Evolutionary conservation across 2,113 vertebrate species (phyloP).

Genomic region (Shinisaurus crocodilurus): DNA sequence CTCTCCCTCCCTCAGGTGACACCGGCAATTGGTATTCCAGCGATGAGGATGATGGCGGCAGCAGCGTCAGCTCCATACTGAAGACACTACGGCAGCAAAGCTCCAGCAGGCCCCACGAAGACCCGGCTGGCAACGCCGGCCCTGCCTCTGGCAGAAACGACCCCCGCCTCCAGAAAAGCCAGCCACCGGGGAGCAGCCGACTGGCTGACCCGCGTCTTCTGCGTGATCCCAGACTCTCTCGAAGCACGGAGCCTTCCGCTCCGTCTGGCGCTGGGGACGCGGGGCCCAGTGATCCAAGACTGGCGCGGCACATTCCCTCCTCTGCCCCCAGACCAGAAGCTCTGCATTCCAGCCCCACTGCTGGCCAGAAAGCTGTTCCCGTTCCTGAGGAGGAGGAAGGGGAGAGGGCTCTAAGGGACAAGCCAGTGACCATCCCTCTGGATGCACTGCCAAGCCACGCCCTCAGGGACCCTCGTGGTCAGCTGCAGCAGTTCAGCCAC

Average conservation of each 20-base stretch:
- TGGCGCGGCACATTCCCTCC: conserved; percentile 66
- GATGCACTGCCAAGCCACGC: conserved; percentile 85
- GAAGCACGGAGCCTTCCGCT: conserved; percentile 66
- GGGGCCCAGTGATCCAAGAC: conserved; percentile 77
- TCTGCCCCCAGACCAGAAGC: conserved; percentile 52
- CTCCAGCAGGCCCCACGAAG: conserved; percentile 65
- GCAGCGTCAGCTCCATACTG: conserved; percentile 93
- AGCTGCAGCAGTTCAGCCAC: conserved; percentile 94
- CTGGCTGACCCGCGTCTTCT: conserved; percentile 84
- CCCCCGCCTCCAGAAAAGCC: conserved; percentile 86
- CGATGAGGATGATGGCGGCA: conserved; percentile 92
- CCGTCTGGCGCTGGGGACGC: conserved; percentile 56
- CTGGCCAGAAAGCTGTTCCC: conserved; percentile 30
- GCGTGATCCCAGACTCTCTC: conserved; percentile 86
- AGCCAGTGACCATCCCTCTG: conserved; percentile 86
- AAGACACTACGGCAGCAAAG: conserved; percentile 91
- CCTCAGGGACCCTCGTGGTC: conserved; percentile 85
- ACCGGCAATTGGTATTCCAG: conserved; percentile 96
- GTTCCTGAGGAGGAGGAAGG: conserved; percentile 87
- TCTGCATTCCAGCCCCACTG: conserved; percentile 50
- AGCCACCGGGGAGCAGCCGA: conserved; percentile 53
- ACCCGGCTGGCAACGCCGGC: conserved; percentile 31
- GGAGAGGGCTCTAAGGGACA: conserved; percentile 87
- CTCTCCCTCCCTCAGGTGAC: conserved; percentile 79
- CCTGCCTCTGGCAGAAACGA: conserved; percentile 61